These are phyloP conservation scores for Petrolisthes cinctipes DNA, from an alignment of 2,888 invertebrate genomes.

Conservation along the genomic window DNA sequence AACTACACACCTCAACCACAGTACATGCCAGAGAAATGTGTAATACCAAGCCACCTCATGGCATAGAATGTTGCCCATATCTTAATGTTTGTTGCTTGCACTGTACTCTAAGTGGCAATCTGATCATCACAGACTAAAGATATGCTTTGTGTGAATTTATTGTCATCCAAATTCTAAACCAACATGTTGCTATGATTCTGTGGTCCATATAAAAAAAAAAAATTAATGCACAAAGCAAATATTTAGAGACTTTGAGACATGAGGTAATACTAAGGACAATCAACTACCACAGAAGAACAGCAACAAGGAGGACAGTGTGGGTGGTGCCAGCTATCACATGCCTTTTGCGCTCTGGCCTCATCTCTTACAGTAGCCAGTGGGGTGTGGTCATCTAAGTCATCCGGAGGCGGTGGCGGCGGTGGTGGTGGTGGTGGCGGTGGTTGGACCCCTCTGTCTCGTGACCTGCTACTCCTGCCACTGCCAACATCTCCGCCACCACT, in stretches of 20 bases:
- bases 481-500: background rate
- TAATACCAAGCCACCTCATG: too few relatives aligned
- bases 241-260: background rate
- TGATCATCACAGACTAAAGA: too few relatives aligned
- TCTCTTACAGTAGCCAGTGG: conserved; percentile 56
- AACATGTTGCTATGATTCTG: too few relatives aligned
- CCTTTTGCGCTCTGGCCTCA: conserved; percentile 60
- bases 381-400: conserved; percentile 50
- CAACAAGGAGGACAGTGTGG: background rate
- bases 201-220: background rate
- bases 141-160: too few relatives aligned
- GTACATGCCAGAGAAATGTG: too few relatives aligned
- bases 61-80: too few relatives aligned
- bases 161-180: too few relatives aligned
- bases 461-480: conserved; percentile 42
- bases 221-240: background rate
- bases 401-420: conserved; percentile 34
- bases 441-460: conserved; percentile 25
- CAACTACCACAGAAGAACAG: background rate
- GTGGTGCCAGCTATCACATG: conserved; percentile 56
- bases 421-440: background rate
- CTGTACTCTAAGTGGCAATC: too few relatives aligned
- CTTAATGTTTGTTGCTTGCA: too few relatives aligned
- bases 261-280: background rate
- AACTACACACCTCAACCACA: too few relatives aligned